Evolutionary conservation across 2,113 vertebrate species (phyloP), one percentile per base, ranked within the genome.

Genomic region (Columba janthina): DNA sequence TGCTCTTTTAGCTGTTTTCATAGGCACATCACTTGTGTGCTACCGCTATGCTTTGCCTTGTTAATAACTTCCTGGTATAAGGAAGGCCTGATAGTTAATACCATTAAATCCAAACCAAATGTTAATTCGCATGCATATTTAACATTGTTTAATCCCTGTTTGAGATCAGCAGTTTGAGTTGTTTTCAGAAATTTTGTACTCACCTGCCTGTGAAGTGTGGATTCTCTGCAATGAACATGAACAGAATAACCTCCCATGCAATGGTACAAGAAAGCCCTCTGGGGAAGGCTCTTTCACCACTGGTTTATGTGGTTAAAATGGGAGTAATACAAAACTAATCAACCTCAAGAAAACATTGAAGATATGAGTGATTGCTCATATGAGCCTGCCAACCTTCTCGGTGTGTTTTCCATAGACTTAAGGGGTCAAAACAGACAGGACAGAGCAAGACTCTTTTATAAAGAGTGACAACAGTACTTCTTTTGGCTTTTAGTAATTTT

Each of bases 401-500:
- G 4, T 22, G 7, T 46, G 65, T 80, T 67, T 83, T 72, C 44
- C 15, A 3, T 57, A 40, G 48, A 48, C 32, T 75, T 93, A 53
- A 2, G 22, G 40, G 7, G 11, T 54, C 66, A 53, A 26, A 77
- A 54, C 40, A 75, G 54, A 42, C 19, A 61, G 56, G 32, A 51
- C 67, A 77, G 38, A 86, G 51, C 62, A 77, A 46, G 86, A 24
- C 25, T 21, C 62, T 50, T 62, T 46, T 61, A 19, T 20, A 28
- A 32, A 38, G 25, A 29, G 8, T 70, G n/a, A 65, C 32, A 60
- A 74, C 69, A 48, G 75, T 44, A n/a, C 36, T 29, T 73, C 60
- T 85, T 89, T 54, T 86, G 70, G 50, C 69, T 90, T 90, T 89
- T 46, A 81, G 88, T 89, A 67, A 62, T 89, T 78, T 86, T 84